Evolutionary conservation across 2,797 vertebrate species (phyloP), one percentile per base, ranked within the genome.

Genomic region (Typhlichthys subterraneus): DNA sequence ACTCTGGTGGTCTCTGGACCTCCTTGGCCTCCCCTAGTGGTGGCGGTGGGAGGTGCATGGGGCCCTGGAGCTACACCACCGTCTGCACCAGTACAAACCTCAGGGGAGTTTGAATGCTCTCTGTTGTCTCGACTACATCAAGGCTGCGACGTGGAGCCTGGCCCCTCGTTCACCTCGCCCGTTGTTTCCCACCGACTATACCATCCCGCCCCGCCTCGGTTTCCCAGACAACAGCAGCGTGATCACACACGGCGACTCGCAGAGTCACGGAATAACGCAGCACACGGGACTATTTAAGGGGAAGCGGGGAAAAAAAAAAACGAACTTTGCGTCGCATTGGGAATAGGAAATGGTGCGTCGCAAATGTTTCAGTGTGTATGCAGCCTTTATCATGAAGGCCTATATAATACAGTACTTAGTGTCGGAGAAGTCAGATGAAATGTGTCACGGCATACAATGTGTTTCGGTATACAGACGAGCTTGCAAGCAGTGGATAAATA

Each of bases 251-350:
- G 83, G 88, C 83, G 47, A 73, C 75, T 70, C 79, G 67, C 66
- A 67, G 83, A 78, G 87, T 81, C 84, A 80, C 82, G 85, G 76
- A 82, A 84, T 79, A 87, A 77, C 61, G 76, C 82, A 74, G 46
- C 75, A 59, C 59, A 67, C 49, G 70, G 59, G 67, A 83, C 73
- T 76, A 69, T 70, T 70, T 63, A 70, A 60, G 73, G 64, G 53
- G 70, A 59, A 71, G 69, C 67, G 61, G 66, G 76, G 82, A 70
- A 7, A 38, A 38, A 38, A 38, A 38, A 8, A 8, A 8, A 38
- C 3, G 33, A 38, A 38, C 33, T 38, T 88, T 59, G 47, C 14
- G 65, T 53, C 45, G 63, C 69, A 59, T 12, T 59, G 83, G 83
- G 86, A 86, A 79, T 73, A 69, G 53, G 67, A 77, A 59, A 64